Evolutionary conservation across 2,888 invertebrate species (phyloP).

Genomic region (Tetropium fuscum): DNA sequence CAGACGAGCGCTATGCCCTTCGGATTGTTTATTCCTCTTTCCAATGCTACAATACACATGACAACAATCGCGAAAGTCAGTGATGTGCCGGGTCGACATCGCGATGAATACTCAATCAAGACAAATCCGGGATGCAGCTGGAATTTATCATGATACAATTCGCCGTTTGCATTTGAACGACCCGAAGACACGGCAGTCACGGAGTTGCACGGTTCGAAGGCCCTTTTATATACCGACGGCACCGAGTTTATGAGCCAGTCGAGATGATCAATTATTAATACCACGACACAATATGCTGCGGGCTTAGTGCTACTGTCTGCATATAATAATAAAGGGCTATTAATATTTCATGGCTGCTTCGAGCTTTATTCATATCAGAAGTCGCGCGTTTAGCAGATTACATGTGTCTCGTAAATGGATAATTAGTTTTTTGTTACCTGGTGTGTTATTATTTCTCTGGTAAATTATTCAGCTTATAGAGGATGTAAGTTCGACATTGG

Average conservation of each 20-base stretch:
- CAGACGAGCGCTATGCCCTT: background rate
- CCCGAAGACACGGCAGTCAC: constrained; percentile 41
- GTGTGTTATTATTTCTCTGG: too few relatives aligned
- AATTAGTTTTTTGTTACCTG: too few relatives aligned
- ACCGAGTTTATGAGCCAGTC: constrained; percentile 23
- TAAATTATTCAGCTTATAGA: too few relatives aligned
- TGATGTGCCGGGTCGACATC: constrained; percentile 19
- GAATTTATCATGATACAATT: constrained; percentile 45
- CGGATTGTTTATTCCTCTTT: constrained; percentile 3
- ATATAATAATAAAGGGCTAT: constrained; percentile 16
- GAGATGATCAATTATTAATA: constrained; percentile 19
- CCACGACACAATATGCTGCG: constrained; percentile 9
- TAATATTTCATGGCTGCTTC: constrained; percentile 13
- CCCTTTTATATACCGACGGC: constrained; percentile 26
- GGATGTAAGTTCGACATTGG: too few relatives aligned
- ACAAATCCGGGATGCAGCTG: constrained; percentile 5
- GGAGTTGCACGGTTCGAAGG: constrained; percentile 37
- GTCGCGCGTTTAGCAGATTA: too few relatives aligned
- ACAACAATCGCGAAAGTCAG: constrained; percentile 11
- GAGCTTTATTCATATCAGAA: constrained; percentile 13
- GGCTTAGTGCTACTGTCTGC: constrained; percentile 16
- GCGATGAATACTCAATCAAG: constrained; percentile 38
- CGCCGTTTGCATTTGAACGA: constrained; percentile 34
- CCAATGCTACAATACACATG: background rate
- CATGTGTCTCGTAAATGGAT: too few relatives aligned